Conservation (phyloP, 23 tunicate species). For the Aplidium turbinatum region DNA sequence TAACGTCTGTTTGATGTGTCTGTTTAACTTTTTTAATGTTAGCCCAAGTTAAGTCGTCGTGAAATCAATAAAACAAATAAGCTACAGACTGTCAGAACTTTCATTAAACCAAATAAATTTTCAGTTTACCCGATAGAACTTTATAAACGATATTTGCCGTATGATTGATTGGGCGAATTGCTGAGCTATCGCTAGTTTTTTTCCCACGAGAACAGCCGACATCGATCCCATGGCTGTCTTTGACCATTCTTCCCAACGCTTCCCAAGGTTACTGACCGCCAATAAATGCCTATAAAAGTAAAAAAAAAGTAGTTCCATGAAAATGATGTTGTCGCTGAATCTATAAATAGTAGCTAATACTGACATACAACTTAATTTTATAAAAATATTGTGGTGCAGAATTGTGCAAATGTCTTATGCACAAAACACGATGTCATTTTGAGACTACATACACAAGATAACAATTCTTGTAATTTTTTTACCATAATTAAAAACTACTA, state of each 20-base stretch:
- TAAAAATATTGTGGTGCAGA: no score
- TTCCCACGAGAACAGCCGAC: constrained; percentile 29
- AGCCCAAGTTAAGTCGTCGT: no score
- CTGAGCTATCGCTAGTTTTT: constrained; percentile 48
- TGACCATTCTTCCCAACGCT: constrained; percentile 77
- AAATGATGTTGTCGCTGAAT: neutral
- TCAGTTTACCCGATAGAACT: constrained; percentile 50
- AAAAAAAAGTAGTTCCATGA: neutral
- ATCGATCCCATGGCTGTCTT: constrained; percentile 27
- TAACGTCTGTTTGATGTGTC: no score
- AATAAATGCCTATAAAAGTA: constrained; percentile 38
- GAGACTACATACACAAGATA: neutral
- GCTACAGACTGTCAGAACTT: no score
- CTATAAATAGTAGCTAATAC: neutral
- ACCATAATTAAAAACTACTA: no score
- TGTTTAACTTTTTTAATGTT: no score
- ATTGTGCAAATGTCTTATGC: neutral
- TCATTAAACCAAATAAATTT: no score
- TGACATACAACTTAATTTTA: neutral
- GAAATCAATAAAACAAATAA: no score
- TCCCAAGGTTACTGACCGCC: constrained; percentile 56
- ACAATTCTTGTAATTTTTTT: no score
- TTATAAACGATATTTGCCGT: constrained; percentile 68
- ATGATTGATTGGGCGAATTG: constrained; percentile 69
- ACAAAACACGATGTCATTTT: neutral